phyloP scores from a whole-genome alignment of 2,113 vertebrate genomes.

The Oxyruncus cristatus region DNA sequence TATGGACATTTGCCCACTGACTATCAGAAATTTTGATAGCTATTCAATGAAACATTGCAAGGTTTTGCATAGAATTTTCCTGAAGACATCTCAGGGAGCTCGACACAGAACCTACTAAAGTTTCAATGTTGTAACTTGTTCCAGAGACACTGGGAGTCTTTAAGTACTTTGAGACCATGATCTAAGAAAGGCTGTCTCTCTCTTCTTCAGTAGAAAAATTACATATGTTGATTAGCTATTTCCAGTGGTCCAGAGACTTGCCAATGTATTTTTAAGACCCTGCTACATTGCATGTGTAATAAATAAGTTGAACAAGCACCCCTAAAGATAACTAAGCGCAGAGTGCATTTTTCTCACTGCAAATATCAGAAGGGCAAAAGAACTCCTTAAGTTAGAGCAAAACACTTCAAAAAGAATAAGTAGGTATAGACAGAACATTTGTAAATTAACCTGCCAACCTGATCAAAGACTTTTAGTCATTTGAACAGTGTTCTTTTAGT shows the following conservation, averaged over 20 bases:
- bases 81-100: not conserved
- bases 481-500: not conserved
- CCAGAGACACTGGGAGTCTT: not conserved
- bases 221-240: not conserved
- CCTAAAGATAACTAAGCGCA: not conserved
- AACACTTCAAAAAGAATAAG: not conserved
- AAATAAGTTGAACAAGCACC: not conserved
- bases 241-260: not conserved
- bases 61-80: not conserved
- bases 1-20: not conserved
- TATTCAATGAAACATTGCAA: not conserved
- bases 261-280: not conserved
- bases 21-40: not conserved
- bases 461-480: not conserved
- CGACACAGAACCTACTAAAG: not conserved
- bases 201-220: not conserved
- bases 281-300: accelerated
- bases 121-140: not conserved
- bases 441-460: not conserved
- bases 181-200: not conserved
- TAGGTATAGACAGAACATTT: not conserved
- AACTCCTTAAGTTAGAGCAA: not conserved
- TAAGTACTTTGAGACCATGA: not conserved
- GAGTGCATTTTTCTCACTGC: not conserved
- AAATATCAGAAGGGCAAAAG: not conserved